Base-by-base conservation (phyloP, 2,113 vertebrate genomes). In the Furnarius figulus region DNA sequence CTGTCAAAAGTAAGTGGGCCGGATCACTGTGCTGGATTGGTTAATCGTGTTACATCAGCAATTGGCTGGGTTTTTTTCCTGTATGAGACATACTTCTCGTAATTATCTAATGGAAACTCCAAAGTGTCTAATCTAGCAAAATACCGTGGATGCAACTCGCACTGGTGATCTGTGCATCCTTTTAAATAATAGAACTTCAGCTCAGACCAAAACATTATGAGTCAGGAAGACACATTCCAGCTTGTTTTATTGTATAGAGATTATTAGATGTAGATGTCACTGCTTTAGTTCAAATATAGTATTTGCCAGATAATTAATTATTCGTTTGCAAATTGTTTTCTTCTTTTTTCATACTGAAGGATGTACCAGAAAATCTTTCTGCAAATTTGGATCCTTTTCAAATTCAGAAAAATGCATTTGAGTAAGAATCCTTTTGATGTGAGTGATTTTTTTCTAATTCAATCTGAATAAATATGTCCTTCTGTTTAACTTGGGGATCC, bases 61-160 rank as follows among this genome's bases (percentile, higher is more conserved):
- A 96, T 97, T 98, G 97, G 98, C 97, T 98, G 95, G 95, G 97
- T 28, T 98, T 97, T 28, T 98, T 98, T 98, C 97, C 98, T 98
- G 97, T 97, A 97, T 98, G 98, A 98, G 97, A 92, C 98, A 98
- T 97, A 96, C 95, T 98, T 98, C 85, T 97, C 92, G 98, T 97
- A 98, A 98, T 97, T 97, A 97, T 97, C 97, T 98, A 97, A 98
- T 98, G 98, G 97, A 98, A 98, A 98, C 90, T 97, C 97, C 97
- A 96, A 91, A 96, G 97, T 97, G 94, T 96, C 95, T 97, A 94
- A 96, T 84, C 93, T 97, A 95, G 97, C 95, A 97, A 95, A 96
- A 92, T 96, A 89, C 82, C 89, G 18, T 96, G 91, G 91, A 97
- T 98, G 85, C 83, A 78, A 93, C 85, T 73, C 46, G 90, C 94